phyloP scores from a whole-genome alignment of 1,140 invertebrate genomes.

The Drosophila grimshawi region DNA sequence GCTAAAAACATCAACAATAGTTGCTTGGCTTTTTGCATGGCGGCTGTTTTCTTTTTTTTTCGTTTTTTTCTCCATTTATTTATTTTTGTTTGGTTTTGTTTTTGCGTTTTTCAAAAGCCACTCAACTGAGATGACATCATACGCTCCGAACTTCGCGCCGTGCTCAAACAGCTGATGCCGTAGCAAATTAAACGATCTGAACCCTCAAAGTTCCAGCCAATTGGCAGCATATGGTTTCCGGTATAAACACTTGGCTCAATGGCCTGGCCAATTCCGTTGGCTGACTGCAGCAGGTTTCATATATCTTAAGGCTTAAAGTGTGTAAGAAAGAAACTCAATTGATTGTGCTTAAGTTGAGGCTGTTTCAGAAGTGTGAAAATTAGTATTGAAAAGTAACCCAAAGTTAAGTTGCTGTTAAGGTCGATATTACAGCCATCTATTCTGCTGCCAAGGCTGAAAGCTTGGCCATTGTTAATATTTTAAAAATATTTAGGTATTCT shows the following conservation, averaged over 20 bases:
- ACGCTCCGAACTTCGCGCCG: conserved; percentile 56
- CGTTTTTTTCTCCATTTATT: conserved; percentile 10
- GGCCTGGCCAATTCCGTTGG: background rate
- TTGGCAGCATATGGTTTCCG: conserved; percentile 70
- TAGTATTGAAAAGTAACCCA: background rate
- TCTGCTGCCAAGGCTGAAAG: too few species aligned
- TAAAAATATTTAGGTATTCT: background rate
- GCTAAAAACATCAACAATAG: conserved; percentile 59
- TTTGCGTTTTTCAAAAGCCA: conserved; percentile 55
- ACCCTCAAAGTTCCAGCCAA: conserved; percentile 29
- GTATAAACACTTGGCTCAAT: conserved; percentile 20
- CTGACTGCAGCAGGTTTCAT: conserved; percentile 2
- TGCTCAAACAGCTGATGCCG: conserved; percentile 61
- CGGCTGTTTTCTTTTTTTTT: conserved; percentile 17
- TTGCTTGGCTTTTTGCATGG: conserved; percentile 44
- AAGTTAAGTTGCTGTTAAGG: too few species aligned
- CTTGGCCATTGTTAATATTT: too few species aligned
- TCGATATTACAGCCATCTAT: too few species aligned
- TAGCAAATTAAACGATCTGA: conserved; percentile 63
- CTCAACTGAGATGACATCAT: conserved; percentile 83
- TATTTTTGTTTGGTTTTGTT: conserved; percentile 31
- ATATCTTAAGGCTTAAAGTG: background rate
- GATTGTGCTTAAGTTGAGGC: background rate
- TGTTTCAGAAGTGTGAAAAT: too few species aligned
- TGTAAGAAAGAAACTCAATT: conserved; percentile 1